phyloP scores from a whole-genome alignment of 2,113 vertebrate genomes.

The Siniperca knerii region DNA sequence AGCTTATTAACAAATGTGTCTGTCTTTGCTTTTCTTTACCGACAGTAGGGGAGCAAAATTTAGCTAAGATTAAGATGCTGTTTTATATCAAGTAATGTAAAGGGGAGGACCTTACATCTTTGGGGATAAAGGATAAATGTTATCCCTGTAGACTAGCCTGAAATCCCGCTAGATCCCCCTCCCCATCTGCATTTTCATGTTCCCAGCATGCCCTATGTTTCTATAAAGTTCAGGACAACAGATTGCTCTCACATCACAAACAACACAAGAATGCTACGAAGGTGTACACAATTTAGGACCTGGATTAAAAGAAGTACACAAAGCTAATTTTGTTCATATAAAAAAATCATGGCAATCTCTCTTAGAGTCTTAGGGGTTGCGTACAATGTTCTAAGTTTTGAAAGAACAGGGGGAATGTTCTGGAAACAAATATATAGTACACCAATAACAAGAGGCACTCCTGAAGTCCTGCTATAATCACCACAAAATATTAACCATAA shows the following conservation, averaged over 20 bases:
- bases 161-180: constrained; percentile 25
- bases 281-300: background rate
- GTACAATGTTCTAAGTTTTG: background rate
- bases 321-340: background rate
- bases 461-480: background rate
- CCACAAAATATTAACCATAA: background rate
- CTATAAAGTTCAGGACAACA: constrained; percentile 11
- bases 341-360: background rate
- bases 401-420: background rate
- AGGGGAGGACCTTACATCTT: background rate
- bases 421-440: background rate
- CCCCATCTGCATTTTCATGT: constrained; percentile 4
- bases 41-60: background rate
- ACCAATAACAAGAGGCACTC: background rate
- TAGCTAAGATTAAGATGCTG: background rate
- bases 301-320: background rate
- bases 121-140: constrained; percentile 18
- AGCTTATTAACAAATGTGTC: constrained; percentile 4
- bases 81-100: background rate
- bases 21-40: background rate
- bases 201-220: background rate
- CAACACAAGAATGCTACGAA: background rate
- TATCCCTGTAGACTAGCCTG: constrained; percentile 6
- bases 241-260: background rate
- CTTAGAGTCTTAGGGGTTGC: no score